These are phyloP conservation scores for Lindbergichthys nudifrons DNA, from an alignment of 2,797 vertebrate genomes.

Conservation along the genomic window DNA sequence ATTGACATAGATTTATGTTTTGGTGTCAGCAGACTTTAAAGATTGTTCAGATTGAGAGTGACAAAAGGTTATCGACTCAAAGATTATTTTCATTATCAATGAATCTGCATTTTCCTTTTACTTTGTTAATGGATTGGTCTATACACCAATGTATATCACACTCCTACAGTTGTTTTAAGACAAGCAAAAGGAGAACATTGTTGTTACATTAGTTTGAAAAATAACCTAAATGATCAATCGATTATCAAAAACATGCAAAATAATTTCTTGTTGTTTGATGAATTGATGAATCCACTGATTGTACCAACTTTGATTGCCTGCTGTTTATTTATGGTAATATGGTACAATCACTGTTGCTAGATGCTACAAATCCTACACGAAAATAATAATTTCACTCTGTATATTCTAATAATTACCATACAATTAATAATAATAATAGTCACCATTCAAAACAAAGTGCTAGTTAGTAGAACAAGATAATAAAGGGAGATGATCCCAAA, in stretches of 20 bases:
- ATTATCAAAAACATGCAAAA: neutral
- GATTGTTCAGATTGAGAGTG: neutral
- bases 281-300: neutral
- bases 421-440: too few species aligned
- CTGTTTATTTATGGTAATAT: too few species aligned
- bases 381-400: neutral
- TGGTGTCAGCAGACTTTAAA: neutral
- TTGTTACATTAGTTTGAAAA: neutral
- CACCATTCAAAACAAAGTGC: neutral
- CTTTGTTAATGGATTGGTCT: neutral
- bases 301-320: neutral
- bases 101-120: neutral
- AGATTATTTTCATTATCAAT: neutral
- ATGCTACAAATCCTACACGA: neutral
- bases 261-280: neutral
- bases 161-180: neutral
- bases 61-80: neutral
- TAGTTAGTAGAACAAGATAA: neutral
- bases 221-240: neutral
- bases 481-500: neutral
- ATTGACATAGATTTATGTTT: neutral
- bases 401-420: too few species aligned
- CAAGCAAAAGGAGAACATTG: neutral
- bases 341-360: neutral
- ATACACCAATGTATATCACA: neutral